Base-by-base conservation (phyloP, 2,797 vertebrate species). In the Chaetodon trifasciatus region DNA sequence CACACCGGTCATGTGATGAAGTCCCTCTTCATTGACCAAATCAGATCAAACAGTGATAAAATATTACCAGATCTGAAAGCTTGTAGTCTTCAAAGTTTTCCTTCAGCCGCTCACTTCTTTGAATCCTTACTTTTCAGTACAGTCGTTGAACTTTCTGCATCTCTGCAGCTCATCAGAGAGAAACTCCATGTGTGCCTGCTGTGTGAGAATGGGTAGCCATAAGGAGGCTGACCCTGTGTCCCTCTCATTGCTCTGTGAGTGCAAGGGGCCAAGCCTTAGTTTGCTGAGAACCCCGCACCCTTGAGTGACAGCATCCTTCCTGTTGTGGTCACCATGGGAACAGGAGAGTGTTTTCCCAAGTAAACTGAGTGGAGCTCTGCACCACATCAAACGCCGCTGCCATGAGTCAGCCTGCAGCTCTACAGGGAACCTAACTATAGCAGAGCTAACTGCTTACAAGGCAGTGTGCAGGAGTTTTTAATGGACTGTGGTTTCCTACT, bases 261-360 rank as follows among this genome's bases (percentile, higher is more conserved):
- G 74, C 81, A 69, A 49, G 63, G 46, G 84, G 81, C 76, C 77
- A 56, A 62, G 37, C 53, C 21, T 28, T 55, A 72, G 83, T 87
- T 82, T 83, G 65, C 86, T 47, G 65, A 53, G 79, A 79, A 71
- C 70, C 78, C 46, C 0, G 79, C 62, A 42, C 74, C 81, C 50
- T 67, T 83, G 79, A 92, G 63, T 90, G 91, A 91, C 92, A 89
- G 89, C 88, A 86, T 91, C 87, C 88, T 92, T 92, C 85, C 86
- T 90, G 79, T 90, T 89, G 87, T 85, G 87, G 86, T 94, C 64
- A 50, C 93, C 89, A 93, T 95, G 88, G 93, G 62, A 93, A 95
- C 94, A 69, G 49, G 56, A 68, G 86, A 82, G 73, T 91, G 88
- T 94, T 93, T 93, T 91, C 90, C 86, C 86, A 73, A 88, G 91